Conservation (phyloP, 2,797 vertebrate species). For the Pachyuromys duprasi region DNA sequence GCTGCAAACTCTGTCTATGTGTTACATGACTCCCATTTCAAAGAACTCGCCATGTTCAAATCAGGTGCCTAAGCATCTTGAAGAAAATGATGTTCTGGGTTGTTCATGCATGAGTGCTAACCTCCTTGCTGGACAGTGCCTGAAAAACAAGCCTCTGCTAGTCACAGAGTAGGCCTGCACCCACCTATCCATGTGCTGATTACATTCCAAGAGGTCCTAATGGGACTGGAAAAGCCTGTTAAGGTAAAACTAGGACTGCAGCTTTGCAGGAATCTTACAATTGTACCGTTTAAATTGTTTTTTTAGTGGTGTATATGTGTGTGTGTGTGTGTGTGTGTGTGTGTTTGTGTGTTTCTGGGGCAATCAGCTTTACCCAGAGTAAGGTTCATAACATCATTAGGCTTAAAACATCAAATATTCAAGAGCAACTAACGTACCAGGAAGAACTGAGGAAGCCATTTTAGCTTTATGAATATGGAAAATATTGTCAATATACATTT, state of each 20-base stretch:
- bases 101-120: neutral
- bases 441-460: constrained; percentile 1
- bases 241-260: neutral
- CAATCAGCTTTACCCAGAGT: neutral
- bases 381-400: neutral
- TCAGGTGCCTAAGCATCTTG: constrained; percentile 28
- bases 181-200: neutral
- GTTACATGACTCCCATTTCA: neutral
- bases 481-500: neutral
- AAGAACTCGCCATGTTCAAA: neutral
- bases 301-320: neutral
- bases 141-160: neutral
- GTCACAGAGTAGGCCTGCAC: neutral
- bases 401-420: neutral
- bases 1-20: neutral
- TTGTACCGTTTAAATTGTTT: neutral
- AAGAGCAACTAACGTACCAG: neutral
- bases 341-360: neutral
- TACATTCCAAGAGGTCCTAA: neutral
- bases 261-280: neutral
- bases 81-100: neutral
- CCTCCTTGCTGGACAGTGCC: neutral
- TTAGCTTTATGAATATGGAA: neutral
- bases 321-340: neutral
- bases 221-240: neutral